Conservation (phyloP, 2,113 vertebrate species). For the Neolamprologus devosi region DNA sequence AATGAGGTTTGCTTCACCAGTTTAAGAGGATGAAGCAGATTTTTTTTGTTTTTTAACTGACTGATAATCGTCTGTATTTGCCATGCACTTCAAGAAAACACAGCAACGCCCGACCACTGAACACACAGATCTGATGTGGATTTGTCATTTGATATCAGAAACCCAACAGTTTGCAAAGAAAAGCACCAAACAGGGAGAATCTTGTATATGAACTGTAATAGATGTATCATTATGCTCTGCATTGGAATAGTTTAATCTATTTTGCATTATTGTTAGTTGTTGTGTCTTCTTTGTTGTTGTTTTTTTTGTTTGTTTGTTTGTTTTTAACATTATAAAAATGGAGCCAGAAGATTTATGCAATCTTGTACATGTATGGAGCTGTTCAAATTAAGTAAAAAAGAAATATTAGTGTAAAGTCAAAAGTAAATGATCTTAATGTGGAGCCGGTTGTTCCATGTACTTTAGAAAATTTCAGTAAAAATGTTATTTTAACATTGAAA, state of each 20-base stretch:
- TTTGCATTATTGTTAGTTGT: conserved; percentile 64
- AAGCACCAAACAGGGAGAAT: conserved; percentile 61
- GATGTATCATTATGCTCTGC: conserved; percentile 64
- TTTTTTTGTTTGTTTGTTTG: neutral
- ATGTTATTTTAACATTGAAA: conserved; percentile 63
- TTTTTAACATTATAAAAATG: conserved; percentile 65
- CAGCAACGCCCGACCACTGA: conserved; percentile 27
- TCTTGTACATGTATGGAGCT: conserved; percentile 65
- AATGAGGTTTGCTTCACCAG: neutral
- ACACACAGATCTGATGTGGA: conserved; percentile 12
- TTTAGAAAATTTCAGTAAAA: conserved; percentile 33
- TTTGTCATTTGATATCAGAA: conserved; percentile 42
- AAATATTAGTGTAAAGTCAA: conserved; percentile 38
- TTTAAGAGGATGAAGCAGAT: neutral
- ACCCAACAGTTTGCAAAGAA: conserved; percentile 54
- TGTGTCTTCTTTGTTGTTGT: conserved; percentile 14
- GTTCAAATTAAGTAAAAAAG: conserved; percentile 55
- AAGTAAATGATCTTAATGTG: conserved; percentile 56
- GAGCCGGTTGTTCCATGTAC: conserved; percentile 52
- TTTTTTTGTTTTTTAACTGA: neutral
- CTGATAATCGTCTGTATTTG: conserved; percentile 61
- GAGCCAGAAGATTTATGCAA: conserved; percentile 76
- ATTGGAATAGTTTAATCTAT: conserved; percentile 62
- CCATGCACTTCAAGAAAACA: conserved; percentile 27
- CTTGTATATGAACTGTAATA: conserved; percentile 66